Evolutionary conservation across 2,797 vertebrate genomes (phyloP).

Genomic region (Acanthiza pusilla): DNA sequence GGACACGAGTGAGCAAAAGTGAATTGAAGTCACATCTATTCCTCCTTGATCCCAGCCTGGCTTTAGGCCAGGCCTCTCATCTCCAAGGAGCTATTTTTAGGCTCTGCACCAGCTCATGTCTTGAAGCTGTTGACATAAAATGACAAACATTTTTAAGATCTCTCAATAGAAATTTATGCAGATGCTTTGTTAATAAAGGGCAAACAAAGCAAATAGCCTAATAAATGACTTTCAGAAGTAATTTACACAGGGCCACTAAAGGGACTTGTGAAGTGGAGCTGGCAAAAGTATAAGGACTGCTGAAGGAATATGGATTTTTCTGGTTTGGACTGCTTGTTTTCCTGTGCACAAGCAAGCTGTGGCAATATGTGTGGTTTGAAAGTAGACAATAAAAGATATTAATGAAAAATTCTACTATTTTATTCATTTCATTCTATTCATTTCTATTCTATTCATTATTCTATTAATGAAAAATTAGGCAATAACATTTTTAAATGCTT

Average conservation of each 20-base stretch:
- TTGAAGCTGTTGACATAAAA: background rate
- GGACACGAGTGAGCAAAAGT: background rate
- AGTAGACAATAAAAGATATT: background rate
- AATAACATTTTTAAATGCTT: background rate
- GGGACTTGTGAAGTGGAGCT: background rate
- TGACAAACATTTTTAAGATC: constrained; percentile 23
- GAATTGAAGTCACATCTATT: constrained; percentile 19
- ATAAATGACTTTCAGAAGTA: background rate
- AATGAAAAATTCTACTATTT: too few species aligned
- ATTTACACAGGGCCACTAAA: background rate
- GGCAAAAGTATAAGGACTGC: background rate
- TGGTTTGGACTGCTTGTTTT: background rate
- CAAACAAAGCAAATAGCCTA: background rate
- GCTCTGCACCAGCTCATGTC: background rate
- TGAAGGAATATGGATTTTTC: background rate
- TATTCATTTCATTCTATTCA: too few species aligned
- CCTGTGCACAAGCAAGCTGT: background rate
- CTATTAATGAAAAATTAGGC: background rate
- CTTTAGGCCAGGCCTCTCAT: background rate
- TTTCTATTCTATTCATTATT: too few species aligned
- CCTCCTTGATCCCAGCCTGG: constrained; percentile 10
- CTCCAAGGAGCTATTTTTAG: constrained; percentile 7
- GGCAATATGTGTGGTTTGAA: background rate
- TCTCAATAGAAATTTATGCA: background rate
- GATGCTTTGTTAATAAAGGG: background rate